These are phyloP conservation scores for Aporophyla nigra DNA, from an alignment of 2,888 invertebrate species.

Conservation along the genomic window DNA sequence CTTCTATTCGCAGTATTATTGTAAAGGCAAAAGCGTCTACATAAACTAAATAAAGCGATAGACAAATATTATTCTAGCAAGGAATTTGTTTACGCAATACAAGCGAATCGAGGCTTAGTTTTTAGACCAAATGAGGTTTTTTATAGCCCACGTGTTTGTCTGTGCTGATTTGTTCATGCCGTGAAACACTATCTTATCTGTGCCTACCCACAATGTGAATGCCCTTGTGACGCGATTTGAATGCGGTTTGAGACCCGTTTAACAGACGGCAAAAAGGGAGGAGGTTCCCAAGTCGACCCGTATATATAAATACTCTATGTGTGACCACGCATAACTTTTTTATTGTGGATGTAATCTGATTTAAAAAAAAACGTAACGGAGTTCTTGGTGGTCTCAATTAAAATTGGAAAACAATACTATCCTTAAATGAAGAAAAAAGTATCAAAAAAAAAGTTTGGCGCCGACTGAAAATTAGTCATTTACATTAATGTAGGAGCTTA, in stretches of 20 bases:
- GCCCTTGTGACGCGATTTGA: constrained; percentile 47
- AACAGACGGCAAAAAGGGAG: no score
- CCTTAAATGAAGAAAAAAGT: no score
- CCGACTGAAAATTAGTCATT: no score
- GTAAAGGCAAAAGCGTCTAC: constrained; percentile 6
- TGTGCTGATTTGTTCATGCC: constrained; percentile 20
- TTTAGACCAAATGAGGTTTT: constrained; percentile 29
- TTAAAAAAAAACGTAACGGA: no score
- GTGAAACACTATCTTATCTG: constrained; percentile 55
- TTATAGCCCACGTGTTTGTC: constrained; percentile 41
- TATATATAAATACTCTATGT: no score
- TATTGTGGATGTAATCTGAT: no score
- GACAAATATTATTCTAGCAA: constrained; percentile 36
- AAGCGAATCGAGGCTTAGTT: constrained; percentile 28
- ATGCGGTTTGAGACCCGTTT: constrained; percentile 3
- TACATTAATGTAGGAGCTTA: no score
- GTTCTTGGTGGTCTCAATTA: no score
- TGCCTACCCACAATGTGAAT: constrained; percentile 19
- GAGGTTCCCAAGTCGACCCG: no score
- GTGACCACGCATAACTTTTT: no score
- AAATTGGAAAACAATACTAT: no score
- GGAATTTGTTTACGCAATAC: constrained; percentile 38
- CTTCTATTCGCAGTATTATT: neutral
- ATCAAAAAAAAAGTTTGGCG: no score
- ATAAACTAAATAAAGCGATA: constrained; percentile 31